phyloP scores from a whole-genome alignment of 2,797 vertebrate genomes.

The Mus caroli region DNA sequence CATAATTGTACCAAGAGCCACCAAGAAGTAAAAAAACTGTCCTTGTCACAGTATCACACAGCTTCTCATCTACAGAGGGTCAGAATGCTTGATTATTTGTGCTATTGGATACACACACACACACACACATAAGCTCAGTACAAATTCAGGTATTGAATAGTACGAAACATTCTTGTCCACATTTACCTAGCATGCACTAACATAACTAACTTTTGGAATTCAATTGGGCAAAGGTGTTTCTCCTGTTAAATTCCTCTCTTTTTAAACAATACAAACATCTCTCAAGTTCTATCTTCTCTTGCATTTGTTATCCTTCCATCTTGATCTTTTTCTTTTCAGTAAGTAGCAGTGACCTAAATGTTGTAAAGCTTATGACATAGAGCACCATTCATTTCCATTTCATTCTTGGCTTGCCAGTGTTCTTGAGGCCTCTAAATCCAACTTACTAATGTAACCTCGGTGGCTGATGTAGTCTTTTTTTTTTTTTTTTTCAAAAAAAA shows the following conservation, averaged over 20 bases:
- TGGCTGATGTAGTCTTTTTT: background rate
- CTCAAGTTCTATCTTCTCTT: background rate
- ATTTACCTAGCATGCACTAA: background rate
- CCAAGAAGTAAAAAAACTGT: background rate
- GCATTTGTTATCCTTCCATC: background rate
- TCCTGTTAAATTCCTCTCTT: background rate
- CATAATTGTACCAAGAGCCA: background rate
- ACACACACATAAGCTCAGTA: background rate
- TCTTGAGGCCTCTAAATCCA: background rate
- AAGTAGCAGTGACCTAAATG: background rate
- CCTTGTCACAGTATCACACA: background rate
- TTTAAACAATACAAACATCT: background rate
- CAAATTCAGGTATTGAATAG: background rate
- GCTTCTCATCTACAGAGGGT: background rate
- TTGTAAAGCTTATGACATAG: background rate
- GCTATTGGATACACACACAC: background rate
- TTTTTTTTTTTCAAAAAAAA: background rate
- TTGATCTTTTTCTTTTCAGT: background rate
- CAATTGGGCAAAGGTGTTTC: background rate
- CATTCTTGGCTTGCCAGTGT: background rate
- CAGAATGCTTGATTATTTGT: background rate
- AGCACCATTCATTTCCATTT: background rate
- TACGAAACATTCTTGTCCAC: background rate
- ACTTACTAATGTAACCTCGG: background rate
- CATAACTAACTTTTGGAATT: conserved; percentile 28